Evolutionary conservation across 2,888 invertebrate species (phyloP).

Genomic region (Mythimna ferrago): DNA sequence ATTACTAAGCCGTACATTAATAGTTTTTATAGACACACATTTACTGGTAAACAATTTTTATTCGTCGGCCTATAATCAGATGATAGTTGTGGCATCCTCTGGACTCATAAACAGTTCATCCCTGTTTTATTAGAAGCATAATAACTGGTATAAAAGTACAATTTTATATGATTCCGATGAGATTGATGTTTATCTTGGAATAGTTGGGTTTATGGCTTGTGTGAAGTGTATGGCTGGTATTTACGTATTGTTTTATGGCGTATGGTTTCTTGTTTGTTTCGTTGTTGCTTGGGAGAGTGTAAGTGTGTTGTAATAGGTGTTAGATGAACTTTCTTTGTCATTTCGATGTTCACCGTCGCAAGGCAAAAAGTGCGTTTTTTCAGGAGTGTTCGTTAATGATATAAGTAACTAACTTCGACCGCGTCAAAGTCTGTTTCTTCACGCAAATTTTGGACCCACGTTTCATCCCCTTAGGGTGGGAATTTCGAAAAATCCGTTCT

Average conservation of each 20-base stretch:
- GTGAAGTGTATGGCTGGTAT: slow-evolving; percentile 67
- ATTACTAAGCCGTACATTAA: slow-evolving; percentile 39
- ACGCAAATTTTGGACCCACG: too few relatives aligned
- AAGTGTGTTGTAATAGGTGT: slow-evolving; percentile 5
- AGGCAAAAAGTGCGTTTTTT: too few relatives aligned
- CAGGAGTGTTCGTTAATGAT: too few relatives aligned
- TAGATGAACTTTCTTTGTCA: slow-evolving; percentile 1
- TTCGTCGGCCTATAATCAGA: slow-evolving; percentile 54
- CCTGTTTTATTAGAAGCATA: slow-evolving; percentile 81
- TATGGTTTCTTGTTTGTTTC: slow-evolving; percentile 60
- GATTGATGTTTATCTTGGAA: slow-evolving; percentile 85
- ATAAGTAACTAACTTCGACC: too few relatives aligned
- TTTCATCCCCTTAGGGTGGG: too few relatives aligned
- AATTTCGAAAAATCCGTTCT: too few relatives aligned
- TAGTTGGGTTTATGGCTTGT: slow-evolving; percentile 75
- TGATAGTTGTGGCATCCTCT: slow-evolving; percentile 52
- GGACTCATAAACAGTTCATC: slow-evolving; percentile 57
- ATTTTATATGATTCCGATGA: slow-evolving; percentile 83
- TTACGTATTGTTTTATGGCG: slow-evolving; percentile 70
- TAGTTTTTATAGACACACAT: slow-evolving; percentile 42
- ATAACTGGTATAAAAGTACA: slow-evolving; percentile 85
- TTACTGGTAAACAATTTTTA: slow-evolving; percentile 65
- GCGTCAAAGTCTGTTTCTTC: too few relatives aligned
- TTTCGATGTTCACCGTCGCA: too few relatives aligned
- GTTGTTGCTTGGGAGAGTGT: slow-evolving; percentile 18